phyloP scores from a whole-genome alignment of 2,113 vertebrate genomes.

The Sminthopsis crassicaudata region DNA sequence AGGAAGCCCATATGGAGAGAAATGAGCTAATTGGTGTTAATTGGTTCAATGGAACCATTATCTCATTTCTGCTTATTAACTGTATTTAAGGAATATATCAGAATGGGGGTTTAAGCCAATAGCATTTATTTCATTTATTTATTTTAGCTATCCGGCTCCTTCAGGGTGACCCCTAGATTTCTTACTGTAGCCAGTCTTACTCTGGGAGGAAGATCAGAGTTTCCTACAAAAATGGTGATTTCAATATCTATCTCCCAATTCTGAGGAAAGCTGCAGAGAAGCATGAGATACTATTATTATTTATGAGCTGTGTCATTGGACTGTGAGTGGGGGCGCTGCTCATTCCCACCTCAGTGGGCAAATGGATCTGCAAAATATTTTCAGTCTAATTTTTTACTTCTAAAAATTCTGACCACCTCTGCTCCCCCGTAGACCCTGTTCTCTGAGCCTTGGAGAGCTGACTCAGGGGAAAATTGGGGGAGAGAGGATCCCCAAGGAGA shows the following conservation, averaged over 20 bases:
- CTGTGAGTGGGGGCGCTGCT: not conserved
- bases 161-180: too few relatives aligned
- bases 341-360: not conserved
- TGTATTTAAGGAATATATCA: not conserved
- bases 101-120: not conserved
- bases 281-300: not conserved
- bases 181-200: too few relatives aligned
- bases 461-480: too few relatives aligned
- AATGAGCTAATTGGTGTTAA: not conserved
- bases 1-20: not conserved
- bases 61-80: not conserved
- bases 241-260: not conserved
- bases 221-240: not conserved
- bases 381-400: not conserved
- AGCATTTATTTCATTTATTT: not conserved
- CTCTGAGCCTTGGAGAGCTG: not conserved
- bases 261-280: not conserved
- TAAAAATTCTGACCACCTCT: not conserved
- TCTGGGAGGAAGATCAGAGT: not conserved
- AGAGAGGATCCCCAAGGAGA: not conserved
- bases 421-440: not conserved
- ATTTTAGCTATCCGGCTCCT: not conserved
- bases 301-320: not conserved
- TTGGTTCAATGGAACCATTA: not conserved
- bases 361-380: not conserved